These are phyloP conservation scores for Turdus rufiventris DNA, from an alignment of 2,113 vertebrate genomes.

Conservation along the genomic window DNA sequence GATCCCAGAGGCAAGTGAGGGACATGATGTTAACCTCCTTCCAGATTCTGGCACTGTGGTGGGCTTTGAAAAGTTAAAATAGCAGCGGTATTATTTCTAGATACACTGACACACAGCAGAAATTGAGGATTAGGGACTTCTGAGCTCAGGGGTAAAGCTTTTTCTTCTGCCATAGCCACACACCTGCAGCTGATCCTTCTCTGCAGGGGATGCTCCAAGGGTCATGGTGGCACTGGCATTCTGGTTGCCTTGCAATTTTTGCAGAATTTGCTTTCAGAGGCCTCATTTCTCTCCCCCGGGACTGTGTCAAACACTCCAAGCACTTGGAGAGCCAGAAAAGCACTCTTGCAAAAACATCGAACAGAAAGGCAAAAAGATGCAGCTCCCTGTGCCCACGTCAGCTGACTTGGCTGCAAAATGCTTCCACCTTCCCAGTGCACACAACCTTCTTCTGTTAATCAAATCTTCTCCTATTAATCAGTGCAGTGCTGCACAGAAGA, in stretches of 20 bases:
- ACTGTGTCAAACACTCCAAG: background rate
- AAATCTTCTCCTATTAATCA: background rate
- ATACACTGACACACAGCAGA: background rate
- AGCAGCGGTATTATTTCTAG: background rate
- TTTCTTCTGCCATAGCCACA: background rate
- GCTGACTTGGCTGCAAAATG: background rate
- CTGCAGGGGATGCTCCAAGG: background rate
- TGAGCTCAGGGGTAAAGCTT: background rate
- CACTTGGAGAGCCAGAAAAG: background rate
- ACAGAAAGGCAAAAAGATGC: background rate
- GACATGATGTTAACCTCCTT: background rate
- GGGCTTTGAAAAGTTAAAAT: background rate
- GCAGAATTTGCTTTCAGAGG: background rate
- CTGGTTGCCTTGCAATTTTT: background rate
- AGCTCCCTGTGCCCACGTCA: background rate
- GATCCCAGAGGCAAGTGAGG: background rate
- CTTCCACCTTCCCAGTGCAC: background rate
- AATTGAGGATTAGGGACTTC: accelerated
- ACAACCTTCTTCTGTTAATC: background rate
- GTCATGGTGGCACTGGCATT: background rate
- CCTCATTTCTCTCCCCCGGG: background rate
- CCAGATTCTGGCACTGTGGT: background rate
- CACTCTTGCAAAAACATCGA: background rate
- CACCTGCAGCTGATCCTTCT: background rate
- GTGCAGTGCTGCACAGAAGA: background rate